Base-by-base conservation (phyloP, 2,797 vertebrate species). In the Tiaroga cobitis region DNA sequence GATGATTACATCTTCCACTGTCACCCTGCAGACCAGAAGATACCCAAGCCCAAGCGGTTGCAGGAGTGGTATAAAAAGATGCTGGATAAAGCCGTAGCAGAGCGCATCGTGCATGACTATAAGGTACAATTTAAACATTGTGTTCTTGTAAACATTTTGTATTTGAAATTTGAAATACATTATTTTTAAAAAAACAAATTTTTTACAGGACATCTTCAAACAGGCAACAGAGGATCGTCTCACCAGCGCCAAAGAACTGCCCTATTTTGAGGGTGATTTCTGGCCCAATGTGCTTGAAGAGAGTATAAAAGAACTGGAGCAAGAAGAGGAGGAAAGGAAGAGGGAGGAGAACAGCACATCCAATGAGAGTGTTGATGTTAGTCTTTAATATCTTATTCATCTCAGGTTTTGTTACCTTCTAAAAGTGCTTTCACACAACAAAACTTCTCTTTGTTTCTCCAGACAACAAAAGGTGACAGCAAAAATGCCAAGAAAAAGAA, bases 21-120 rank as follows among this genome's bases (percentile, higher is more conserved):
- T 93, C 98, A 99, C 88, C 98, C 98, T 81, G 93, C 95, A 29
- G 98, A 99, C 92, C 98, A 99, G 92, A 99, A 97, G 94, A 99
- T 99, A 87, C 98, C 98, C 65, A 99, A 99, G 89, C 98, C 98
- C 76, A 99, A 99, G 92, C 94, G 98, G 83, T 95, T 99, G 75
- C 98, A 99, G 90, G 98, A 99, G 89, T 99, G 98, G 98, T 99
- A 99, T 91, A 99, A 98, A 94, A 99, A 99, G 93, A 99, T 99
- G 98, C 93, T 99, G 70, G 98, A 99, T 92, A 99, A 99, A 93
- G 97, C 98, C 24, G 97, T 98, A 61, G 94, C 97, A 0, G 98
- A 99, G 92, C 95, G 98, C 34, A 98, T 99, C 3, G 96, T 99
- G 67, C 98, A 99, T 0, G 98, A 99, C 91, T 99, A 97, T 90